Conservation (phyloP, 30 jellyfish, hydroid and myxozoan species). For the Rhopilema esculentum region DNA sequence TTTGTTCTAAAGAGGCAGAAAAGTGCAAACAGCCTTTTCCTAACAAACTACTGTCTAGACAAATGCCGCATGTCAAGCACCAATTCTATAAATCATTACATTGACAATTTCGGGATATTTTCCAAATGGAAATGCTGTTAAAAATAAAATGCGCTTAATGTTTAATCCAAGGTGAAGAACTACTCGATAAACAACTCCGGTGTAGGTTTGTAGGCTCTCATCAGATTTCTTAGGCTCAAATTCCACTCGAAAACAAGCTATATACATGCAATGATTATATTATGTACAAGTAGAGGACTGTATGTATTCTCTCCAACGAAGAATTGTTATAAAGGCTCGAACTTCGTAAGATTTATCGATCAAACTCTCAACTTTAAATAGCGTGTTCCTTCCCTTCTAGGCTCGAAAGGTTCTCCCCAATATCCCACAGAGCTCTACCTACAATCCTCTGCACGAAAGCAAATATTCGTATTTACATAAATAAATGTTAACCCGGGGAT, state of each 20-base stretch:
- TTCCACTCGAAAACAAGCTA: neutral
- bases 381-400: neutral
- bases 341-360: neutral
- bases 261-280: neutral
- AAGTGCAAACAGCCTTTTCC: neutral
- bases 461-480: neutral
- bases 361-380: neutral
- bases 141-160: too few species aligned
- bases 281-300: constrained; percentile 10
- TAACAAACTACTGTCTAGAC: neutral
- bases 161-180: neutral
- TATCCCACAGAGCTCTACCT: constrained; percentile 6
- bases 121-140: too few species aligned
- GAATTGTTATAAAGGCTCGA: neutral
- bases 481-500: neutral
- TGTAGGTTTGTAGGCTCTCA: neutral
- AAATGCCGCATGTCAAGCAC: neutral
- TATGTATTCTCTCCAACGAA: constrained; percentile 2
- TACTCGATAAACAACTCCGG: neutral
- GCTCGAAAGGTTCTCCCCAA: constrained; percentile 1
- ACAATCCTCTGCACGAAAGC: constrained; percentile 8
- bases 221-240: constrained; percentile 1
- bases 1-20: neutral
- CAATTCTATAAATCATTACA: too few species aligned
- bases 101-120: too few species aligned